Base-by-base conservation (phyloP, 2,797 vertebrate species). In the Diglossa cyanea region DNA sequence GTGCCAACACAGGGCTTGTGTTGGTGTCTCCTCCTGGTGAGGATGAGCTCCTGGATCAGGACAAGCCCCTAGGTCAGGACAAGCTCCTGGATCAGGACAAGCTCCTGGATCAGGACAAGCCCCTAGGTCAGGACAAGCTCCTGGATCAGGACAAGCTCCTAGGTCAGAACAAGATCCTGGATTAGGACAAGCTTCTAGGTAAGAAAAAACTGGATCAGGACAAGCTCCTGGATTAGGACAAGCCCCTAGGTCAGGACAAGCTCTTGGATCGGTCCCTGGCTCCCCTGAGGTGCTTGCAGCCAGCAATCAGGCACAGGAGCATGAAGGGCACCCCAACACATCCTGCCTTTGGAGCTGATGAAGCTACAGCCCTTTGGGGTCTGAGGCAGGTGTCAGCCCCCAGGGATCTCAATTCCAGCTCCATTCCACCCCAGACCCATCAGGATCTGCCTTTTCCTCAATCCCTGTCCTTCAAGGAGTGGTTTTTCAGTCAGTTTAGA, bases 201-300 rank as follows among this genome's bases (percentile, higher is more conserved):
- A 28, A 17, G 48, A 28, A 50, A 50, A 50, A 50, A 9, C 26
- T 1, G 0, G 66, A 5, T 11, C 31, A 47, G 3, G 18, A 7
- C 2, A 44, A 23, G 2, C 30, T 6, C n/a, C 67, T 14, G 17
- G 13, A 1, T 15, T 8, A 10, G 20, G 2, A 31, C 3, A 9
- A 45, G 1, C 16, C 0, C 4, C 9, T 40, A 0, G 6, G 1
- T 14, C 11, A 57, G 19, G 2, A 18, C 45, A 20, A 33, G 2
- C 28, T 2, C 37, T 37, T 24, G 62, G 31, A 5, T 19, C 13
- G 12, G 28, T 50, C 35, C 61, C 55, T 0, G 0, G 66, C 26
- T 31, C 44, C 40, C 57, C 4, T 21, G 55, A 66, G 76, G 31
- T 60, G 37, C n/a, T 53, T 35, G 47, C 42, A 63, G 61, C 16